Conservation (phyloP, 2,797 vertebrate genomes). For the Sciurus vulgaris region DNA sequence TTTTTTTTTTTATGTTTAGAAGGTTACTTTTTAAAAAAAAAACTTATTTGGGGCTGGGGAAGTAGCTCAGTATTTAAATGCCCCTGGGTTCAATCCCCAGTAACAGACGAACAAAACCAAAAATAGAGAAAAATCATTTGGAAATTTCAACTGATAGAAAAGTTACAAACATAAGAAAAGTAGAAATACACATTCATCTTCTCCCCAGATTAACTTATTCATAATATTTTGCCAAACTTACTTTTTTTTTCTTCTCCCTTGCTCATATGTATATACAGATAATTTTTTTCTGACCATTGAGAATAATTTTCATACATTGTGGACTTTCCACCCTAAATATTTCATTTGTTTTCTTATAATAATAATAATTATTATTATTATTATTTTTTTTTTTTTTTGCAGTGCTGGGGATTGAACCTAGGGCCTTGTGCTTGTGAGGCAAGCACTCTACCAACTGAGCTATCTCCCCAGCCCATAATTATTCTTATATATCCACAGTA, state of each 20-base stretch:
- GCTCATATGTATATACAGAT: neutral
- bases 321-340: neutral
- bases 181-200: neutral
- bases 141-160: neutral
- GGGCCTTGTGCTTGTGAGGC: no score
- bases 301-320: neutral
- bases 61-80: no score
- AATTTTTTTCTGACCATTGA: neutral
- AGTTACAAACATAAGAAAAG: neutral
- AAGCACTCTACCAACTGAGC: no score
- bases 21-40: neutral
- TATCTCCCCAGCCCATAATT: no score
- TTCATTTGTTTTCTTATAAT: neutral
- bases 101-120: no score
- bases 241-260: neutral
- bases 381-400: no score
- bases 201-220: neutral
- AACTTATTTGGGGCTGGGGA: no score
- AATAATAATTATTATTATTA: no score
- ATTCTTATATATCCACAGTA: conserved; percentile 6
- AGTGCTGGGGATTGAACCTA: no score
- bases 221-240: neutral
- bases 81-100: no score
- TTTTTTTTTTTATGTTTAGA: neutral
- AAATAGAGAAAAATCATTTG: neutral